phyloP scores from a whole-genome alignment of 2,797 vertebrate genomes.

The Falco novaeseelandiae region DNA sequence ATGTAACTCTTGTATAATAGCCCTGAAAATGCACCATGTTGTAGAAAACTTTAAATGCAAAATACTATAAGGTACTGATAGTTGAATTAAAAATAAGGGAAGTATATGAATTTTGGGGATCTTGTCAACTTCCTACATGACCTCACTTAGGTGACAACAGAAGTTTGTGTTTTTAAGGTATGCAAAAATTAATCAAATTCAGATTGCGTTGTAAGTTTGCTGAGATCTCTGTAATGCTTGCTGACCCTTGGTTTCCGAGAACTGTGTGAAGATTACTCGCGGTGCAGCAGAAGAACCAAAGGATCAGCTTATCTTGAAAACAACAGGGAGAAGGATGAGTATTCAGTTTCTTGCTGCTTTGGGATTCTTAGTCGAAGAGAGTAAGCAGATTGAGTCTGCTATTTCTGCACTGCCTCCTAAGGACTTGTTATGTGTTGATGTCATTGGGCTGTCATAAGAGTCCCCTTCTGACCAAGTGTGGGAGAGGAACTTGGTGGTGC shows the following conservation, averaged over 20 bases:
- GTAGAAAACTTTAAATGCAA: background rate
- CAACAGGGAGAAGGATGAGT: background rate
- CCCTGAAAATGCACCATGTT: accelerated
- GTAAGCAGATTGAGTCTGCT: background rate
- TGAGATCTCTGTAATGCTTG: background rate
- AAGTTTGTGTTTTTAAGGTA: background rate
- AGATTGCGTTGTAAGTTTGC: background rate
- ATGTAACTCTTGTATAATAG: background rate
- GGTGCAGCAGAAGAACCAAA: background rate
- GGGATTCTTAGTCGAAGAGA: background rate
- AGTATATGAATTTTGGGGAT: background rate
- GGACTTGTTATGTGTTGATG: background rate
- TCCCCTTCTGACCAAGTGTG: background rate
- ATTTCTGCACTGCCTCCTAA: background rate
- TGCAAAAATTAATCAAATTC: background rate
- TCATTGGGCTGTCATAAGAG: background rate
- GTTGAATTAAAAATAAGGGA: background rate
- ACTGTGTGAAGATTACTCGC: background rate
- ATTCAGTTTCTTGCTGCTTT: background rate
- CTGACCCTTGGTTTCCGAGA: background rate
- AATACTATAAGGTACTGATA: background rate
- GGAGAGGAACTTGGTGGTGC: background rate
- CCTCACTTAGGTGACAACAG: background rate
- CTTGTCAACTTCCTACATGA: background rate
- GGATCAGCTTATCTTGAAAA: background rate